Evolutionary conservation across 2,888 invertebrate genomes (phyloP).

Genomic region (Cenopis cana): DNA sequence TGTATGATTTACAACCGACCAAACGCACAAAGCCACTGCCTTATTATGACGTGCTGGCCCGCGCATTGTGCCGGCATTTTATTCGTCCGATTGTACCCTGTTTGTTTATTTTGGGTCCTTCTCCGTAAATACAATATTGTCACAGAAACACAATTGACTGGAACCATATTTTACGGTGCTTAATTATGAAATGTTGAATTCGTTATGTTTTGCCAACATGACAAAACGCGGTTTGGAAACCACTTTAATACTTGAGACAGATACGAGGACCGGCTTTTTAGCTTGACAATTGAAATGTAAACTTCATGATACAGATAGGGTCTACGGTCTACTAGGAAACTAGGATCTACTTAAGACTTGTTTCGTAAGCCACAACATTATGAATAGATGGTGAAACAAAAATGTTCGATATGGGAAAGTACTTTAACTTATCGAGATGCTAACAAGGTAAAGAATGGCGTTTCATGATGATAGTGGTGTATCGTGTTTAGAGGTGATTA

Average conservation of each 20-base stretch:
- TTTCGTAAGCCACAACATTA: slow-evolving; percentile 28
- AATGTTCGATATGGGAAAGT: slow-evolving; percentile 63
- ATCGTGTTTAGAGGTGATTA: slow-evolving; percentile 77
- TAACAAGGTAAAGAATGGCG: slow-evolving; percentile 76
- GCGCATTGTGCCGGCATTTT: slow-evolving; percentile 80
- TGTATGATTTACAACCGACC: slow-evolving; percentile 79
- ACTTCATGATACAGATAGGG: slow-evolving; percentile 21
- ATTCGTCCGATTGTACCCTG: slow-evolving; percentile 77
- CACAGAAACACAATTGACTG: slow-evolving; percentile 71
- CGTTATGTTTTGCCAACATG: slow-evolving; percentile 65
- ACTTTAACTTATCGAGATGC: slow-evolving; percentile 70
- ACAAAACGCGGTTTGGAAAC: slow-evolving; percentile 46
- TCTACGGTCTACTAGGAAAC: background rate
- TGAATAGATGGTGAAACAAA: slow-evolving; percentile 49
- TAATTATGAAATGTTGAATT: slow-evolving; percentile 66
- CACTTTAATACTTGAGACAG: slow-evolving; percentile 23
- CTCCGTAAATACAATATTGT: slow-evolving; percentile 80
- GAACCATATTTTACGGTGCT: slow-evolving; percentile 77
- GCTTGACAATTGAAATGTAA: slow-evolving; percentile 25
- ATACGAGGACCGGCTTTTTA: slow-evolving; percentile 14
- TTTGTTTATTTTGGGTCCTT: slow-evolving; percentile 83
- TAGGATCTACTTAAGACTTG: slow-evolving; percentile 25
- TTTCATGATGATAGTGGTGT: slow-evolving; percentile 74
- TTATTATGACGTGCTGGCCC: slow-evolving; percentile 83
- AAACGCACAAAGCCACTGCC: slow-evolving; percentile 77